Evolutionary conservation across 1,140 invertebrate genomes (phyloP), one percentile per base, ranked within the genome.

Genomic region (Pantala flavescens): DNA sequence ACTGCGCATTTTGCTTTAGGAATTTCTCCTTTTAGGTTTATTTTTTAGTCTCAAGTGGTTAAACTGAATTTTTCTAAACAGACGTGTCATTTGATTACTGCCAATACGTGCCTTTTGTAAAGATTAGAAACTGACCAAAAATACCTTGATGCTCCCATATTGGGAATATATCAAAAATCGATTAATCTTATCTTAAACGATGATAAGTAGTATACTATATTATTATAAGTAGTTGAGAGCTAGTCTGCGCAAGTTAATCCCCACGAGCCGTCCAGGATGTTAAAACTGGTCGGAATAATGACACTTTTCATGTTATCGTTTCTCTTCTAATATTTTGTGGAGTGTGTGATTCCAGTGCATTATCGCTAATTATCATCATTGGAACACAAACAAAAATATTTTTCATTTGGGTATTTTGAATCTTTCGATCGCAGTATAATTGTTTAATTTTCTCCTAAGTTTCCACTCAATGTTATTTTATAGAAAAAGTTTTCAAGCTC

Each of bases 131-230:
- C 49, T 63, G 49, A 63, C 49, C 49, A 63, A 63, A 63, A 63
- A 63, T 19, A 63, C n/a, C 3, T 7, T 63, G 49, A 63, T 63
- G 49, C 49, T 63, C 49, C 49, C 49, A 63, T 63, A 63, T 63
- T 63, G 49, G 49, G 49, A 63, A 63, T 63, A 63, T 63, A 63
- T 63, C 49, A 63, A 21, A 16, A 63, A 63, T 7, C 5, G 12
- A 63, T 16, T 63, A 63, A 63, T 63, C 49, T 63, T 63, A 63
- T 63, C 49, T 63, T 63, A 63, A 63, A 63, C 12, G 49, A 63
- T 63, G 49, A 63, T 63, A 63, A 63, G 49, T 63, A 63, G 49
- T 63, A 63, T 63, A 63, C n/a, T 63, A 63, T 63, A 63, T 36
- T 63, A 63, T 63, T 19, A 63, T 63, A 63, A 19, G 49, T 63